phyloP scores from a whole-genome alignment of 2,113 vertebrate species.

The Anguilla rostrata region DNA sequence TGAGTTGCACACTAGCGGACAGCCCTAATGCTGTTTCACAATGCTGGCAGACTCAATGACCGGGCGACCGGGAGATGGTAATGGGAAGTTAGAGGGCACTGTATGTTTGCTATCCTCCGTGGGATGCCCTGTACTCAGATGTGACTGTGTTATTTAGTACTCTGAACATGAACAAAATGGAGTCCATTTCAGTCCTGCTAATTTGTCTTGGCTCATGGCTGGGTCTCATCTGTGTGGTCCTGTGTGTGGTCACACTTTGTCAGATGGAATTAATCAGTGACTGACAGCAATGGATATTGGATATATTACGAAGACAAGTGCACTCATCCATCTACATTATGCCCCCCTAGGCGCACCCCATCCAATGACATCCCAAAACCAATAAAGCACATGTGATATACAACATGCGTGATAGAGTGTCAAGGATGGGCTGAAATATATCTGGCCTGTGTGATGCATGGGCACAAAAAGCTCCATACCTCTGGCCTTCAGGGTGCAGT shows the following conservation, averaged over 20 bases:
- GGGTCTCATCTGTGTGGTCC: neutral
- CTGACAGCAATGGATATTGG: neutral
- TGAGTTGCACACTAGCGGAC: no score
- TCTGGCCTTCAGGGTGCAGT: constrained; percentile 32
- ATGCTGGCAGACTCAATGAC: no score
- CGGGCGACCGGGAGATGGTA: no score
- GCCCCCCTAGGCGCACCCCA: no score
- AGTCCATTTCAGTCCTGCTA: neutral
- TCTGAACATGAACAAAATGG: no score
- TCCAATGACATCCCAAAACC: neutral
- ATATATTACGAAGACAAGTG: neutral
- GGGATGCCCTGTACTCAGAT: no score
- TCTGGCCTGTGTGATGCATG: neutral
- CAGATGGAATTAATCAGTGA: neutral
- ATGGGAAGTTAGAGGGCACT: no score
- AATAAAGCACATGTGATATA: neutral
- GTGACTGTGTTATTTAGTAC: no score
- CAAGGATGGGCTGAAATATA: neutral
- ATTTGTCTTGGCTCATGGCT: neutral
- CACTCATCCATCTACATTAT: neutral
- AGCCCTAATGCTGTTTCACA: no score
- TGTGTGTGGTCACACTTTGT: neutral
- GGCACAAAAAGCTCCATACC: constrained; percentile 25
- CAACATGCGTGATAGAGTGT: neutral
- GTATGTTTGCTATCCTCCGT: no score